phyloP scores from a whole-genome alignment of 2,113 vertebrate genomes.

The Otolemur garnettii region DNA sequence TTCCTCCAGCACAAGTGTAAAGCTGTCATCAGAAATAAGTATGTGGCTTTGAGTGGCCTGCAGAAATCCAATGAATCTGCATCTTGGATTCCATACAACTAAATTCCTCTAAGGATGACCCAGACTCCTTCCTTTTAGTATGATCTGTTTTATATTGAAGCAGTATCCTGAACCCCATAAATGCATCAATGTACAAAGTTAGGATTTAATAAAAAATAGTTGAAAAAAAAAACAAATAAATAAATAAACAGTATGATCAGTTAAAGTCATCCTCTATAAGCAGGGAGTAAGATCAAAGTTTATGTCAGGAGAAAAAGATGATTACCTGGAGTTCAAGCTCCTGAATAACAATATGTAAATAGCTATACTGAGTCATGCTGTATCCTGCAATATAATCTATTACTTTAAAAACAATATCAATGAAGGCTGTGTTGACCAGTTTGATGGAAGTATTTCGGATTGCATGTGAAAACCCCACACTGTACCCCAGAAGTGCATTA shows the following conservation, averaged over 20 bases:
- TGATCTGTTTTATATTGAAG: neutral
- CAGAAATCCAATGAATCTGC: slow-evolving; percentile 74
- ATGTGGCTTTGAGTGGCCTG: slow-evolving; percentile 70
- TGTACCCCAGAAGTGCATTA: too few species aligned
- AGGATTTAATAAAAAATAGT: too few species aligned
- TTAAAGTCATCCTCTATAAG: slow-evolving; percentile 61
- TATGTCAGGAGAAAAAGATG: slow-evolving; percentile 32
- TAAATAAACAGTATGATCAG: slow-evolving; percentile 34
- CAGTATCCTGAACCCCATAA: too few species aligned
- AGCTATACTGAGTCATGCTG: neutral
- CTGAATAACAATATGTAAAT: slow-evolving; percentile 58
- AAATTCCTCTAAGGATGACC: slow-evolving; percentile 71
- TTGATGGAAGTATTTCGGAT: too few species aligned
- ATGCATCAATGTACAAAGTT: too few species aligned
- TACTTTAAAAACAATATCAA: slow-evolving; percentile 56
- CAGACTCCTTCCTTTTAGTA: slow-evolving; percentile 66
- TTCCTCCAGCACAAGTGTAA: slow-evolving; percentile 83
- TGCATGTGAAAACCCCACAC: too few species aligned
- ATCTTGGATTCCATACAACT: slow-evolving; percentile 60
- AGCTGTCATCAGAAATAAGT: slow-evolving; percentile 82
- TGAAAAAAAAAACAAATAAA: too few species aligned
- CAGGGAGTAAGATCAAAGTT: slow-evolving; percentile 65
- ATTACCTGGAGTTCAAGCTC: slow-evolving; percentile 38
- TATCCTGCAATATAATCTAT: neutral
- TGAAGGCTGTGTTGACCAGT: too few species aligned